Evolutionary conservation across 1,140 invertebrate genomes (phyloP), one percentile per base, ranked within the genome.

Genomic region (Drosophila ironensis): DNA sequence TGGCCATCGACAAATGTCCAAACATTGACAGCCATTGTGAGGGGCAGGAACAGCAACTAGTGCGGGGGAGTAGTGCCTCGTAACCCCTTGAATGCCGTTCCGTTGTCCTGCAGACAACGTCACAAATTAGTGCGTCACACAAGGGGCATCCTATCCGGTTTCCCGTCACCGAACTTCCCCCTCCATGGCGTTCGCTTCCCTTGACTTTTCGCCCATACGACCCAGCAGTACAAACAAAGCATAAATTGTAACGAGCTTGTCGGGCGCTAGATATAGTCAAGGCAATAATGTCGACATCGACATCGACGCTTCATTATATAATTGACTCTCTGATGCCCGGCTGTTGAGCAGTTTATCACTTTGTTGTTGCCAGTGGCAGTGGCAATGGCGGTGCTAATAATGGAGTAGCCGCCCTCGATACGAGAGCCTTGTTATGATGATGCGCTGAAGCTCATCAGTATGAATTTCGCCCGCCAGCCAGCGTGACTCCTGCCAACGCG

Each of bases 181-280:
- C n/a, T 35, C 20, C 19, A 28, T n/a, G n/a, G n/a, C n/a, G n/a
- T 9, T 17, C 3, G 6, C 11, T n/a, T 14, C 27, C n/a, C 17
- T 17, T 33, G 33, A 8, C 33, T 37, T 17, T 37, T 16, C 33
- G 14, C 33, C 33, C 14, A 37, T 16, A 37, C 14, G 7, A 17
- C 14, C 35, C 22, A 30, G 19, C 28, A 47, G 50, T 44, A 44
- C 67, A 70, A 71, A 70, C 67, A 71, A 70, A 60, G 44, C 53
- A 71, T 70, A 70, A 70, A 70, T 70, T 70, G 41, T 70, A 70
- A 70, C 67, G 66, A 70, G 67, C 67, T 60, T 70, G 67, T 70
- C 67, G 51, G 30, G 54, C 53, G 33, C 38, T 51, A 44, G 33
- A 40, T 51, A 52, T 30, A 40, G 63, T 25, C 67, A 25, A 14